Conservation (phyloP, 2,888 invertebrate genomes). For the Heteromyza rotundicornis region DNA sequence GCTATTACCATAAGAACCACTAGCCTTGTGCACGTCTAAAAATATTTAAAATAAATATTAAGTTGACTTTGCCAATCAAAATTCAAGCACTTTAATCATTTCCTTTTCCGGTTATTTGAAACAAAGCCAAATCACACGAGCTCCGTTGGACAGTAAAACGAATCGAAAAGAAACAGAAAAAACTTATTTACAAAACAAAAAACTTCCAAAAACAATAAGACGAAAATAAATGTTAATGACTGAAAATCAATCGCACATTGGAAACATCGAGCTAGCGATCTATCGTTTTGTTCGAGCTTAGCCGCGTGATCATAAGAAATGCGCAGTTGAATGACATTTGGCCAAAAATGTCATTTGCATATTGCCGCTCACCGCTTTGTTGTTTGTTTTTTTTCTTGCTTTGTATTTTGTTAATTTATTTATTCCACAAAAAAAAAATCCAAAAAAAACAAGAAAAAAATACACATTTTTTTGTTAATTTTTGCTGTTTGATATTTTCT, state of each 20-base stretch:
- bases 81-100: constrained; percentile 17
- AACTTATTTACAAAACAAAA: too few species aligned
- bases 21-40: neutral
- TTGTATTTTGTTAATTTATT: neutral
- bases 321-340: constrained; percentile 22
- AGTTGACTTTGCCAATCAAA: constrained; percentile 7
- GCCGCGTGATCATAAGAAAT: too few species aligned
- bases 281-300: neutral
- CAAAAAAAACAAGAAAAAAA: too few species aligned
- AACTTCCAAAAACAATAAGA: neutral
- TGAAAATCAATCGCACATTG: neutral
- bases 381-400: neutral
- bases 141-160: too few species aligned
- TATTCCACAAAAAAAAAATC: too few species aligned
- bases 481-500: neutral
- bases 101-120: constrained; percentile 22
- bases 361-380: neutral
- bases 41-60: neutral
- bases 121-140: too few species aligned
- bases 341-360: neutral
- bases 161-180: too few species aligned
- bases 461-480: neutral
- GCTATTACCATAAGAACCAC: neutral
- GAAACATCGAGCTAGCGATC: neutral
- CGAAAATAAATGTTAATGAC: neutral